Conservation (phyloP, 2,888 invertebrate species). For the Lepidocyrtinus sp. region DNA sequence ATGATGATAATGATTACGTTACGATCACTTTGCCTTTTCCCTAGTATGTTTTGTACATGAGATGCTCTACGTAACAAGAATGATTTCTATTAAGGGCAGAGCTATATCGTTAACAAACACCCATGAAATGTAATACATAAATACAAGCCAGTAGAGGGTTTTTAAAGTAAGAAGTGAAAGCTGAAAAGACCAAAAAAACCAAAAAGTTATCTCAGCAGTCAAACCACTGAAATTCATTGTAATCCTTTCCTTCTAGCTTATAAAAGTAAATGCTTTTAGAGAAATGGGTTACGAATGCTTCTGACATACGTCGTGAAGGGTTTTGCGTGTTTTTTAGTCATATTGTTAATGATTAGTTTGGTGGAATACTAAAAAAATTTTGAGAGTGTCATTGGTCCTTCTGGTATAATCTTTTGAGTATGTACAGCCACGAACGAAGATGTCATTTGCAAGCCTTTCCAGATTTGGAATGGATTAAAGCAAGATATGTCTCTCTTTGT, state of each 20-base stretch:
- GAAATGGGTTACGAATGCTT: slow-evolving; percentile 33
- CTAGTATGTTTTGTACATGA: neutral
- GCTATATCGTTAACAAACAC: neutral
- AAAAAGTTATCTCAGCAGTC: neutral
- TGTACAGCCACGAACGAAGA: neutral
- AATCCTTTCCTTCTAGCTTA: neutral
- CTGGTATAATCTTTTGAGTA: slow-evolving; percentile 1
- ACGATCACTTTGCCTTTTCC: slow-evolving; percentile 20
- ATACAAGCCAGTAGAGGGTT: neutral
- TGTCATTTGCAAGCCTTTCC: neutral
- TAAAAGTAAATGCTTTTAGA: slow-evolving; percentile 1
- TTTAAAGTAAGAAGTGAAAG: neutral
- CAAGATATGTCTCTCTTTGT: neutral
- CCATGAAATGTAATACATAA: neutral
- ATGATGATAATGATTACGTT: slow-evolving; percentile 46
- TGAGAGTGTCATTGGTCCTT: neutral
- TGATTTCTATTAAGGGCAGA: neutral
- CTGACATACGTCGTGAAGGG: neutral
- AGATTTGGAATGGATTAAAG: neutral
- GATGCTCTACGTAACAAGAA: neutral
- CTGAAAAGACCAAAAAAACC: neutral
- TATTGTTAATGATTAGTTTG: slow-evolving; percentile 11
- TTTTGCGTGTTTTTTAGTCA: neutral
- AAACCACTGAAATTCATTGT: neutral
- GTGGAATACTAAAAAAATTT: neutral